Conservation (phyloP, 2,113 vertebrate species). For the Helogale parvula region DNA sequence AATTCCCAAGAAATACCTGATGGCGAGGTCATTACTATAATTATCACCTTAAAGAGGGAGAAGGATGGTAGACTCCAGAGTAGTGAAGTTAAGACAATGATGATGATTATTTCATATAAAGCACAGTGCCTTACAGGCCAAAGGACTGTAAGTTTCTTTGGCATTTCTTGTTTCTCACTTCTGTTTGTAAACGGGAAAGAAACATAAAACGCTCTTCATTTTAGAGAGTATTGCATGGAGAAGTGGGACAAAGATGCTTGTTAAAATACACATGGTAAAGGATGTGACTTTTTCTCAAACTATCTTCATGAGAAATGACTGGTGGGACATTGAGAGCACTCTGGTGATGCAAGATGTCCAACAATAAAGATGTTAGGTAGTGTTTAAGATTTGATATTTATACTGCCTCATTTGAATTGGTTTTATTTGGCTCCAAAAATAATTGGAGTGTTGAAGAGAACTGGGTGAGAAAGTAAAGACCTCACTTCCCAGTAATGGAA, state of each 20-base stretch:
- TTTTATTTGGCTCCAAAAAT: constrained; percentile 11
- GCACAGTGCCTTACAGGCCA: not conserved
- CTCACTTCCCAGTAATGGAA: not conserved
- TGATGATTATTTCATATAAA: constrained; percentile 49
- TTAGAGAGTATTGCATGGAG: not conserved
- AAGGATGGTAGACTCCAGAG: constrained; percentile 16
- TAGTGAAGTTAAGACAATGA: constrained; percentile 39
- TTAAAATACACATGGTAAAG: not conserved
- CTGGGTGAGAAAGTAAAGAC: not conserved
- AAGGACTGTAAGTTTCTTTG: not conserved
- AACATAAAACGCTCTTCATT: not conserved
- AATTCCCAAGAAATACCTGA: constrained; percentile 80
- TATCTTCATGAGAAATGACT: not conserved
- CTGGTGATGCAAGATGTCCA: not conserved
- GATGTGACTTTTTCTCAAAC: not conserved
- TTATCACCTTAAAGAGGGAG: constrained; percentile 62
- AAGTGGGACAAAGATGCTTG: not conserved
- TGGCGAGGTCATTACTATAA: constrained; percentile 76
- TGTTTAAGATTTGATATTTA: not conserved
- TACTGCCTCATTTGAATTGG: not conserved
- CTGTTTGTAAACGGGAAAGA: constrained; percentile 26
- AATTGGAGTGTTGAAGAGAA: not conserved
- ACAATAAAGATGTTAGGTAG: not conserved
- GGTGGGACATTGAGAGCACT: not conserved
- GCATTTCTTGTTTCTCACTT: constrained; percentile 32